These are phyloP conservation scores for Syrmaticus mikado DNA, from an alignment of 2,113 vertebrate species.

Conservation along the genomic window DNA sequence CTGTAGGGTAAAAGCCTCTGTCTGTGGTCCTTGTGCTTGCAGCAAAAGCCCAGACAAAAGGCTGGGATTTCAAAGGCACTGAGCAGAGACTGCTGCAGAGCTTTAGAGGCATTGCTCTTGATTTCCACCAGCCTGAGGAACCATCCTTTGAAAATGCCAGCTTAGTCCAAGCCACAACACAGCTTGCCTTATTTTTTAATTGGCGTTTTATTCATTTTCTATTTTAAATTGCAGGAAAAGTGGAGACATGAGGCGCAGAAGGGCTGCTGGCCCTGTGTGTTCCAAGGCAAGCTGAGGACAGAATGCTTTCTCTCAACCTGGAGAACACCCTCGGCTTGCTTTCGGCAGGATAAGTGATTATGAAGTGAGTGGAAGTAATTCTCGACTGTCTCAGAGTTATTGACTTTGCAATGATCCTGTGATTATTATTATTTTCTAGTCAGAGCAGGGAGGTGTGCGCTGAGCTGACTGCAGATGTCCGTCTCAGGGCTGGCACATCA, in stretches of 20 bases:
- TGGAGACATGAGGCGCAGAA: not conserved
- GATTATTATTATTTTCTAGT: not conserved
- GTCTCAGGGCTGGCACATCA: not conserved
- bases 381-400: not conserved
- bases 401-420: not conserved
- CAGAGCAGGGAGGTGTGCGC: not conserved
- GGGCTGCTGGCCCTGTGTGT: too few species aligned
- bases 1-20: fast-evolving
- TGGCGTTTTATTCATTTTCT: not conserved
- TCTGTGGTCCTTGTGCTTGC: not conserved
- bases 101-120: not conserved
- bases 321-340: not conserved
- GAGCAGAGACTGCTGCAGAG: not conserved
- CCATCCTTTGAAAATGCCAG: not conserved
- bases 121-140: not conserved
- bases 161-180: not conserved
- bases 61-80: not conserved
- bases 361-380: not conserved
- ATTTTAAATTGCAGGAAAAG: not conserved
- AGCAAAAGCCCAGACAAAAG: not conserved
- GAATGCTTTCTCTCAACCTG: not conserved
- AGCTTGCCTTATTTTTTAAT: not conserved
- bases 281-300: not conserved
- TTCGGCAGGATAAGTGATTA: not conserved
- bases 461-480: not conserved